Conservation (phyloP, 2,113 vertebrate genomes). For the Semnornis frantzii region DNA sequence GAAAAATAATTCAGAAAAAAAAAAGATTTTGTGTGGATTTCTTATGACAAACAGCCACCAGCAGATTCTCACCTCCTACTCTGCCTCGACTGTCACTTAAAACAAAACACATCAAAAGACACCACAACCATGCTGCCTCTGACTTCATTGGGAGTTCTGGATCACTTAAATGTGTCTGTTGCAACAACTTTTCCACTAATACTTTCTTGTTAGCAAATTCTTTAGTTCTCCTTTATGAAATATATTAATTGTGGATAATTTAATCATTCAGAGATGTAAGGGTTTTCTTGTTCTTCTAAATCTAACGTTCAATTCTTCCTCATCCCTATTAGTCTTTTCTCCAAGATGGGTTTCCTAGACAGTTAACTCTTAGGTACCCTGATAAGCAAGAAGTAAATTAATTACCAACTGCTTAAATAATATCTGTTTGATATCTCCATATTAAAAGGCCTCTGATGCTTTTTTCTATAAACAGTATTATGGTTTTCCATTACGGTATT, state of each 20-base stretch:
- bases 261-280: background rate
- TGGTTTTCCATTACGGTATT: conserved; percentile 3
- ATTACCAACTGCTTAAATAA: background rate
- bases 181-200: background rate
- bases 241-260: background rate
- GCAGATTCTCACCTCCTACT: background rate
- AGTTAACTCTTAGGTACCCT: background rate
- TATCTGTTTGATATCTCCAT: background rate
- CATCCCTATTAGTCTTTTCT: background rate
- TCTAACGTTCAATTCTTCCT: background rate
- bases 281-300: background rate
- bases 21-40: background rate
- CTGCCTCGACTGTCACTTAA: background rate
- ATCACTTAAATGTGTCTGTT: background rate
- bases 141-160: background rate
- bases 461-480: conserved; percentile 27
- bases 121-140: background rate
- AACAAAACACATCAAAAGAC: background rate
- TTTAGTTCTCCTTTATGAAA: background rate
- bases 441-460: background rate
- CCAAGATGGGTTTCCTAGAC: background rate
- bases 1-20: background rate
- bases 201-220: background rate
- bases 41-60: background rate
- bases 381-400: background rate